phyloP scores from a whole-genome alignment of 2,113 vertebrate genomes.

The Sisor rabdophorus region DNA sequence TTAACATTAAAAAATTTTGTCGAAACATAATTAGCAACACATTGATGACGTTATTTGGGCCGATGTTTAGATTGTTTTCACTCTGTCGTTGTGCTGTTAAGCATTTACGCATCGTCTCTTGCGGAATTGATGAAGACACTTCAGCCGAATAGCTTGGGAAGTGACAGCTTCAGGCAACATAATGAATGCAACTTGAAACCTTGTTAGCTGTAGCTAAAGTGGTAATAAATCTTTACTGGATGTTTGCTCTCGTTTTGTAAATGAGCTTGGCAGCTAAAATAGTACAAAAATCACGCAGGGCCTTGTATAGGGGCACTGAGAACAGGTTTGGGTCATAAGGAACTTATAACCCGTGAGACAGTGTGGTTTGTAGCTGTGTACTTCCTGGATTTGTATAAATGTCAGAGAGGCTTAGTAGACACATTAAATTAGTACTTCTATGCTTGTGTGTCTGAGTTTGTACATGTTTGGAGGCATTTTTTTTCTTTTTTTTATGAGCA shows the following conservation, averaged over 20 bases:
- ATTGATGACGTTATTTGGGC: neutral
- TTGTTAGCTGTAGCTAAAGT: constrained; percentile 15
- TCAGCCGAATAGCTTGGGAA: neutral
- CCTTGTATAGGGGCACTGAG: neutral
- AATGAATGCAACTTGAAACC: neutral
- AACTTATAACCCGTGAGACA: neutral
- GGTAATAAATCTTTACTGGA: constrained; percentile 14
- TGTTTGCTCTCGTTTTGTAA: neutral
- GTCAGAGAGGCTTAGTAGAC: constrained; percentile 10
- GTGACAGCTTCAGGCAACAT: neutral
- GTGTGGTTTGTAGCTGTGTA: neutral
- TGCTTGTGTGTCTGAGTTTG: neutral
- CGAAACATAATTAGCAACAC: neutral
- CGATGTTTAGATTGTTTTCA: neutral
- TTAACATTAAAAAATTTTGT: neutral
- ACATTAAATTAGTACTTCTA: constrained; percentile 22
- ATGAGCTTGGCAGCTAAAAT: neutral
- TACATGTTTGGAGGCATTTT: neutral
- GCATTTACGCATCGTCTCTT: neutral
- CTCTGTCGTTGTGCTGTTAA: neutral
- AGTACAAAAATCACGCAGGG: neutral
- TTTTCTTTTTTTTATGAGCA: neutral
- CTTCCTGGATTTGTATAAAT: constrained; percentile 26
- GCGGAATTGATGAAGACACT: neutral
- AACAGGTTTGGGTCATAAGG: neutral